Evolutionary conservation across 2,113 vertebrate species (phyloP).

Genomic region (Colistium nudipinnis): DNA sequence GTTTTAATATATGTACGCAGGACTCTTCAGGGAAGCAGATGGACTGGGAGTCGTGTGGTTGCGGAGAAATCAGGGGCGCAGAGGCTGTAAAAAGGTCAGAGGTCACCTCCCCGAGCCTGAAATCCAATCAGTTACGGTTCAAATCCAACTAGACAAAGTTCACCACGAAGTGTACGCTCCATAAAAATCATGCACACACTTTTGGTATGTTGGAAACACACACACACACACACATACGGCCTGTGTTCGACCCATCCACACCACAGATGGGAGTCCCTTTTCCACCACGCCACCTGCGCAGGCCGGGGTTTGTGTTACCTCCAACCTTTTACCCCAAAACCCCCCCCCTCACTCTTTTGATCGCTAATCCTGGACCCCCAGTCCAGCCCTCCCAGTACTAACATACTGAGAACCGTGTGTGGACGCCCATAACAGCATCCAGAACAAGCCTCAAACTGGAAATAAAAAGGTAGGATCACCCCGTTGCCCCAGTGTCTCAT

Average conservation of each 20-base stretch:
- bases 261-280: slow-evolving; percentile 69
- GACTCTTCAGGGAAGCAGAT: background rate
- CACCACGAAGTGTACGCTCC: slow-evolving; percentile 61
- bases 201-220: slow-evolving; percentile 17
- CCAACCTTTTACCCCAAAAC: slow-evolving; percentile 41
- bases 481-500: slow-evolving; percentile 21
- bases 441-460: slow-evolving; percentile 40
- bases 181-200: slow-evolving; percentile 63
- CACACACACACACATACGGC: slow-evolving; percentile 18
- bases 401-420: slow-evolving; percentile 38
- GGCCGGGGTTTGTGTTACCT: slow-evolving; percentile 67
- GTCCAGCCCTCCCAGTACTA: slow-evolving; percentile 32
- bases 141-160: slow-evolving; percentile 83
- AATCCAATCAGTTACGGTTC: slow-evolving; percentile 82
- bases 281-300: slow-evolving; percentile 77
- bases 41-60: slow-evolving; percentile 11
- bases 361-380: slow-evolving; percentile 73
- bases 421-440: slow-evolving; percentile 68
- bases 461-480: slow-evolving; percentile 51
- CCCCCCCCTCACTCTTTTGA: slow-evolving; percentile 72
- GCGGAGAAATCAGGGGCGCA: slow-evolving; percentile 39
- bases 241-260: slow-evolving; percentile 51
- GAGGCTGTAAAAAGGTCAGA: slow-evolving; percentile 66
- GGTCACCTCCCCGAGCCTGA: slow-evolving; percentile 61
- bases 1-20: background rate